These are phyloP conservation scores for Carassius carassius DNA, from an alignment of 2,113 vertebrate species.

Conservation along the genomic window DNA sequence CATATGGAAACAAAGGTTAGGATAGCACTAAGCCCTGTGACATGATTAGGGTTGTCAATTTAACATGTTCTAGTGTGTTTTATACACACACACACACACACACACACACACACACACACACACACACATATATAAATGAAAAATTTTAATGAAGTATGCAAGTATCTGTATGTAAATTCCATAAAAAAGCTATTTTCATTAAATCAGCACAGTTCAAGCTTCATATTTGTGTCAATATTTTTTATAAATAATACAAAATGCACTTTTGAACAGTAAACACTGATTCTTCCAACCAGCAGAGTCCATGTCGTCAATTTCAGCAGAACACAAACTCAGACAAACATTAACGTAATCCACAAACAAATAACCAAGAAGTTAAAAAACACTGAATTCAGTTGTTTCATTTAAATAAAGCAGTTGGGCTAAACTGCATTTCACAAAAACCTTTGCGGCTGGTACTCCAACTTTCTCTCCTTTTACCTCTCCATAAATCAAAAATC, in stretches of 20 bases:
- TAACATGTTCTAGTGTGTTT: background rate
- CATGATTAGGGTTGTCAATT: background rate
- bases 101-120: too few relatives aligned
- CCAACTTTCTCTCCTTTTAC: background rate
- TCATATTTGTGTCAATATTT: too few relatives aligned
- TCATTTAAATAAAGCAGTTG: background rate
- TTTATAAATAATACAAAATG: too few relatives aligned
- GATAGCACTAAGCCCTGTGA: background rate
- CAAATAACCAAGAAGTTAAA: background rate
- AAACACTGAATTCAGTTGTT: background rate
- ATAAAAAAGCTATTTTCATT: too few relatives aligned
- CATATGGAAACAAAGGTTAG: conserved; percentile 11
- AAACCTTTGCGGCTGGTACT: background rate
- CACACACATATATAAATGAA: too few relatives aligned
- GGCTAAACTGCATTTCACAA: background rate
- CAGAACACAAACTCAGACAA: background rate
- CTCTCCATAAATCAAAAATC: background rate
- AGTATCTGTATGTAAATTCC: too few relatives aligned
- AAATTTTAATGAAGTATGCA: too few relatives aligned
- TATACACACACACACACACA: background rate
- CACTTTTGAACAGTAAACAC: background rate
- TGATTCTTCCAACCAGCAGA: too few relatives aligned
- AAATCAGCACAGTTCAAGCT: too few relatives aligned
- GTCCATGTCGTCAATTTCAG: background rate
- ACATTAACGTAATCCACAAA: background rate